Percentiles rank a stretch among this genome's conserved stretches.
Conservation (phyloP, 1,140 invertebrate genomes). For the Acyrthosiphon pisum region DNA sequence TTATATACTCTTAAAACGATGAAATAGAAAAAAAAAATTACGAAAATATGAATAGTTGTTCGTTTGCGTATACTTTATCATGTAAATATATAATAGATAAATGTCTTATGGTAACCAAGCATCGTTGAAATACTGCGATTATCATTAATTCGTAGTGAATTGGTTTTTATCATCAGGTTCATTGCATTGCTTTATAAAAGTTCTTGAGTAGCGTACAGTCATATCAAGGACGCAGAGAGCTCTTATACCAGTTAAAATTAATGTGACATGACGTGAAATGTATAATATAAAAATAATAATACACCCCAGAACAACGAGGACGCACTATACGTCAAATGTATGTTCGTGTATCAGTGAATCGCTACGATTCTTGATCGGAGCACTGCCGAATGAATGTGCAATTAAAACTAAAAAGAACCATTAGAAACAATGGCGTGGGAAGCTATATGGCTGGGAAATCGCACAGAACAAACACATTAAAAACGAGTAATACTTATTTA, state of each 20-base stretch:
- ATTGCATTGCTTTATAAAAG: neutral
- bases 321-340: neutral
- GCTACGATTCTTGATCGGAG: neutral
- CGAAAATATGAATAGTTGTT: neutral
- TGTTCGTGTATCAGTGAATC: constrained; percentile 39
- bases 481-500: constrained; percentile 28
- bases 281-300: neutral
- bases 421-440: constrained; percentile 22
- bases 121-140: neutral
- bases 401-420: constrained; percentile 32
- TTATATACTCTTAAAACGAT: too few relatives aligned
- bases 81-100: neutral
- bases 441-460: neutral
- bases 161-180: neutral
- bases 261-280: neutral
- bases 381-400: constrained; percentile 10
- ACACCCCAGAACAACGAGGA: neutral
- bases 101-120: neutral
- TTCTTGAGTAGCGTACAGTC: neutral
- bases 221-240: neutral
- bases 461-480: constrained; percentile 32
- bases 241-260: neutral
- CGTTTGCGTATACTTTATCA: neutral
- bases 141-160: neutral
- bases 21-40: too few relatives aligned